Conservation (phyloP, 2,113 vertebrate species). For the Tor tambroides region DNA sequence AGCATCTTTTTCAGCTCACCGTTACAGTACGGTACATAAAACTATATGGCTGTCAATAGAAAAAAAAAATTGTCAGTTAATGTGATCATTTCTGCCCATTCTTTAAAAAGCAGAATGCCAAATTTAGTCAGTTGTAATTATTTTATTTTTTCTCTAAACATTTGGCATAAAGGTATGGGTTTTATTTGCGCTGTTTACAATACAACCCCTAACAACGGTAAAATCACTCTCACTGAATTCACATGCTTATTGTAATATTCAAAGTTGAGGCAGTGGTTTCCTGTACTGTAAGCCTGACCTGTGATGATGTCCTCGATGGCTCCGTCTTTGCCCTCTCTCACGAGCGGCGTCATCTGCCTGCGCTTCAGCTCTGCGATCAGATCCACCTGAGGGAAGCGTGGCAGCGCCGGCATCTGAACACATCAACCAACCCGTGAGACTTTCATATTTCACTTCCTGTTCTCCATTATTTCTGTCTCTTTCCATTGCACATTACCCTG, state of each 20-base stretch:
- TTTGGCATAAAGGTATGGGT: not conserved
- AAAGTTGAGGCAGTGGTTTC: not conserved
- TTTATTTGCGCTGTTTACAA: not conserved
- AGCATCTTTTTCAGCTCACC: not conserved
- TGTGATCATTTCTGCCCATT: not conserved
- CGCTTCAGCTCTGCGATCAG: constrained; percentile 94
- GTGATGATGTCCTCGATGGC: constrained; percentile 98
- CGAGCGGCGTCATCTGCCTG: constrained; percentile 86
- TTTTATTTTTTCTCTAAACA: not conserved
- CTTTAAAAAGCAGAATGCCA: not conserved
- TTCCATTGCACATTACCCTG: constrained; percentile 61
- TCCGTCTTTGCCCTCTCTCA: constrained; percentile 91
- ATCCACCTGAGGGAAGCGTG: constrained; percentile 83
- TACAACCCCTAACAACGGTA: not conserved
- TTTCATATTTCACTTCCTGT: not conserved
- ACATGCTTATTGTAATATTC: not conserved
- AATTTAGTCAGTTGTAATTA: not conserved
- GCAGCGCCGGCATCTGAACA: constrained; percentile 59
- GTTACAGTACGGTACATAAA: not conserved
- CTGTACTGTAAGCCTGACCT: constrained; percentile 69
- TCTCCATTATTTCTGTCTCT: not conserved
- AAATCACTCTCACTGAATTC: not conserved
- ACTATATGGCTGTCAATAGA: not conserved
- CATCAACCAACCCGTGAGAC: not conserved
- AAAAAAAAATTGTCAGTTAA: not conserved